Base-by-base conservation (phyloP, 2,888 invertebrate genomes). In the Leptogaster cylindrica region DNA sequence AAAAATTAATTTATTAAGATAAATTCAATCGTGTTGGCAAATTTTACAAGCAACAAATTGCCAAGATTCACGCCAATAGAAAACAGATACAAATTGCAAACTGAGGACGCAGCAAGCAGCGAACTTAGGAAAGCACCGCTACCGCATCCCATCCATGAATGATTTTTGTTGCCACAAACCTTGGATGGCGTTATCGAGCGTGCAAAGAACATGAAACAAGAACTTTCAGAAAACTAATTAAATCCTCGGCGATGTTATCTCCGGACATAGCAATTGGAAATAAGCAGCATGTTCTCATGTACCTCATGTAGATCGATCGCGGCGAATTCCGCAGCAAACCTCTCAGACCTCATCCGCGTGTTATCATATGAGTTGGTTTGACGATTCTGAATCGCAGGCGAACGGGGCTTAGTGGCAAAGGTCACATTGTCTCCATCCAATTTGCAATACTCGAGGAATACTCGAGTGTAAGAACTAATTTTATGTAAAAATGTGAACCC, bases 1-100 rank as follows among this genome's bases (percentile, higher is more conserved):
- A 31, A 1, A 18, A 52, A 52, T 46, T 46, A 20, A 33, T 25
- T 50, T 39, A 52, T 65, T 66, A 8, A 70, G 65, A 51, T 70
- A 65, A 31, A 67, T 46, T 27, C 16, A 5, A 20, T 31, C 33
- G 51, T 12, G 48, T 16, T n/a, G 4, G 4, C n/a, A 16, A 3
- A 16, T 12, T 36, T n/a, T 5, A 55, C 16, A 20, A 55, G 55
- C 3, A 28, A 55, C 55, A 55, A 55, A 55, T 55, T 55, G 55
- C n/a, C 2, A 10, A 55, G 55, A 55, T 55, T n/a, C 55, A 55
- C 39, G 55, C 55, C 18, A 52, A 8, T 7, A 20, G 14, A n/a
- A 2, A 50, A 50, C 3, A 2, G 8, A 55, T 33, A 55, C 39
- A 36, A 55, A 25, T 7, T n/a, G 8, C 12, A 44, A 14, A 7